phyloP scores from a whole-genome alignment of 2,888 invertebrate genomes.

The Gandaritis pyraliata region DNA sequence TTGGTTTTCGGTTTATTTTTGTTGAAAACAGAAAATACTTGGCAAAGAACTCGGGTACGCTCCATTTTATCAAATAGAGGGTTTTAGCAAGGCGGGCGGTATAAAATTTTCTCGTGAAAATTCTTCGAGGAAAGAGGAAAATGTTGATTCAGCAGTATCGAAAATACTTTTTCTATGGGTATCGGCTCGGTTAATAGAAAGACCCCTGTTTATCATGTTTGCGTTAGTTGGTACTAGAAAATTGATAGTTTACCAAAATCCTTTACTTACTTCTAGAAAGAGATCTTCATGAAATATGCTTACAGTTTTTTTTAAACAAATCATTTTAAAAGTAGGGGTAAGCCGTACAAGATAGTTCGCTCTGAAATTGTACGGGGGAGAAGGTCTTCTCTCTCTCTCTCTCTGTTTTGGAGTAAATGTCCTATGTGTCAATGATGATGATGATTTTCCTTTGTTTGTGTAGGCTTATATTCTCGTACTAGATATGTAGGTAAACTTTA shows the following conservation, averaged over 20 bases:
- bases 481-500: background rate
- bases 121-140: constrained; percentile 41
- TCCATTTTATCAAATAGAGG: constrained; percentile 42
- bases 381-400: too few species aligned
- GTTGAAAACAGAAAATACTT: constrained; percentile 60
- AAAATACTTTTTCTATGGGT: constrained; percentile 38
- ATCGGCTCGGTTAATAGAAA: constrained; percentile 30
- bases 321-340: too few species aligned
- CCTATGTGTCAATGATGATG: too few species aligned
- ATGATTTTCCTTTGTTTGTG: too few species aligned
- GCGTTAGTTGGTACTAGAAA: constrained; percentile 2
- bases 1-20: constrained; percentile 56
- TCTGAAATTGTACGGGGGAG: too few species aligned
- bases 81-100: constrained; percentile 44
- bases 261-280: background rate
- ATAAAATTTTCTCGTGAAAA: constrained; percentile 45
- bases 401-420: too few species aligned
- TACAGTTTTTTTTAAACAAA: too few species aligned
- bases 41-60: constrained; percentile 50
- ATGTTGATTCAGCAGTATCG: constrained; percentile 44
- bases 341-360: too few species aligned
- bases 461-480: too few species aligned
- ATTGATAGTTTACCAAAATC: background rate
- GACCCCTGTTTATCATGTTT: constrained; percentile 32
- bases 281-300: too few species aligned